Conservation (phyloP, 2,113 vertebrate species). For the Tetraodon nigroviridis region DNA sequence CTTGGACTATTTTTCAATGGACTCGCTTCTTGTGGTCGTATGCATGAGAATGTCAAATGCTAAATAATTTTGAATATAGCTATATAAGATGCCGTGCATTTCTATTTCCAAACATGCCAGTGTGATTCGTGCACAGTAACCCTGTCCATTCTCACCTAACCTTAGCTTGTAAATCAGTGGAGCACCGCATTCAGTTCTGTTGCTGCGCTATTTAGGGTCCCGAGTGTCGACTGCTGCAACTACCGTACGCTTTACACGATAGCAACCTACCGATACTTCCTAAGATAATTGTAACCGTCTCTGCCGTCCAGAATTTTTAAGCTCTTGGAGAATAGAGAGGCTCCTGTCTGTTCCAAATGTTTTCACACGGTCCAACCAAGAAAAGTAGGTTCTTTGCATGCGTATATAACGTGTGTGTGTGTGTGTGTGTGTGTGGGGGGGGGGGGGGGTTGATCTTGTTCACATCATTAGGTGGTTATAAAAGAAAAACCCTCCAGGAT, state of each 20-base stretch:
- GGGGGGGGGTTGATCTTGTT: constrained; percentile 76
- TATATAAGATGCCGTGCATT: constrained; percentile 69
- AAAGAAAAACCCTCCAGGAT: constrained; percentile 81
- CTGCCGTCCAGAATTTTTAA: constrained; percentile 81
- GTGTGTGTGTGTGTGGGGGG: constrained; percentile 68
- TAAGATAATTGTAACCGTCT: constrained; percentile 86
- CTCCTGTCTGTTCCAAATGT: constrained; percentile 75
- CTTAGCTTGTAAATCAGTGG: constrained; percentile 88
- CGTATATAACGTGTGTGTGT: constrained; percentile 85
- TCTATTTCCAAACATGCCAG: constrained; percentile 74
- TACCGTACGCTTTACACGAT: constrained; percentile 85
- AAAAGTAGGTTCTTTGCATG: constrained; percentile 94
- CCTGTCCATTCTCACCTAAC: constrained; percentile 75
- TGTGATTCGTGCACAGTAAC: constrained; percentile 90
- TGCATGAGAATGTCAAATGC: constrained; percentile 99
- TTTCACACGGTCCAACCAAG: constrained; percentile 83
- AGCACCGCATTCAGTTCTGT: constrained; percentile 82
- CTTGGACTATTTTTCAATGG: constrained; percentile 99
- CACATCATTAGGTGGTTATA: constrained; percentile 84
- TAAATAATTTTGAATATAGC: constrained; percentile 89
- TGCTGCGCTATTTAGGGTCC: constrained; percentile 85
- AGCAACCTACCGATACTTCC: constrained; percentile 82
- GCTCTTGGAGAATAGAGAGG: constrained; percentile 73
- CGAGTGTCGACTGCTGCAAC: constrained; percentile 84
- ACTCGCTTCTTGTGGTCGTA: constrained; percentile 99